Conservation (phyloP, 2,888 invertebrate species). For the Polia nebulosa region DNA sequence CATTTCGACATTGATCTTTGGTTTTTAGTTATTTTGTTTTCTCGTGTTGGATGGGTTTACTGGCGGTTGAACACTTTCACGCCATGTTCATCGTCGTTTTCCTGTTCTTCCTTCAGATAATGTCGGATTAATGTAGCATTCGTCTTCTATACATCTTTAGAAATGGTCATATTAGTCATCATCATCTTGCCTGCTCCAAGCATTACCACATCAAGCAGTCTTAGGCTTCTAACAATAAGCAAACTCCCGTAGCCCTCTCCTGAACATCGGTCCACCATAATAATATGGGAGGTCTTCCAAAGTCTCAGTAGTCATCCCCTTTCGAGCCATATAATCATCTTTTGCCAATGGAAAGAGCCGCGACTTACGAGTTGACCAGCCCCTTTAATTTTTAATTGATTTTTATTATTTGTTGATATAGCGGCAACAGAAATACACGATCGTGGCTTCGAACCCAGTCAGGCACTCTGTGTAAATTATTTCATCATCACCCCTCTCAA, state of each 20-base stretch:
- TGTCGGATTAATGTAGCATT: no score
- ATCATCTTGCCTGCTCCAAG: no score
- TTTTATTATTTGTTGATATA: no score
- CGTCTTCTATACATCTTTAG: no score
- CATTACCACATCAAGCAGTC: neutral
- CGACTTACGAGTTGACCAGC: no score
- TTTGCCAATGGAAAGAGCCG: no score
- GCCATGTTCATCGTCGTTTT: neutral
- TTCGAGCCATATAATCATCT: neutral
- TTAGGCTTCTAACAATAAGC: neutral
- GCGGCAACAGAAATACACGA: no score
- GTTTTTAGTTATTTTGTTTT: conserved; percentile 14
- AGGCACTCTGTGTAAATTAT: no score
- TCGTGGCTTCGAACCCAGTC: no score
- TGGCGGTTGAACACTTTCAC: conserved; percentile 15
- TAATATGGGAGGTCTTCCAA: neutral
- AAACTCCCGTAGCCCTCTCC: neutral
- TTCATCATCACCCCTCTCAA: no score
- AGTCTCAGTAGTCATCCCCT: neutral
- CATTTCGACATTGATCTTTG: conserved; percentile 56
- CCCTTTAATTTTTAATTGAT: no score
- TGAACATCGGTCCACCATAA: neutral
- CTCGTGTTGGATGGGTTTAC: conserved; percentile 16
- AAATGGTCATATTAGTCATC: no score
- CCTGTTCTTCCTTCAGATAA: neutral